phyloP scores from a whole-genome alignment of 2,113 vertebrate species.

The Caretta caretta region DNA sequence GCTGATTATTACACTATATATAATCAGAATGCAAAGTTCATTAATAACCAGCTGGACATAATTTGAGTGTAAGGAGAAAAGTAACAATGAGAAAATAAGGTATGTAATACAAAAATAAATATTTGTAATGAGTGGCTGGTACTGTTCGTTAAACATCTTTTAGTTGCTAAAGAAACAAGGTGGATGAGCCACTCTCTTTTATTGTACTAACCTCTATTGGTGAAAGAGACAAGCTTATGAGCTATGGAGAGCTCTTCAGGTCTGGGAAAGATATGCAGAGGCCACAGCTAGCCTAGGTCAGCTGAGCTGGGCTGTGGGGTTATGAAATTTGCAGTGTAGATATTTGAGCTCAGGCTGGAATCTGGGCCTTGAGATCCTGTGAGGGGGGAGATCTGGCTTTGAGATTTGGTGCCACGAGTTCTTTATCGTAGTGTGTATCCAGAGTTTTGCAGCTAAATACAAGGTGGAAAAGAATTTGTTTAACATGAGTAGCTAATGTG shows the following conservation, averaged over 20 bases:
- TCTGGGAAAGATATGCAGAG: background rate
- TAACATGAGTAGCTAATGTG: too few species aligned
- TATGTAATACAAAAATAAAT: background rate
- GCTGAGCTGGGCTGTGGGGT: background rate
- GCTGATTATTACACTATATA: background rate
- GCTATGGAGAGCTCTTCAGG: background rate
- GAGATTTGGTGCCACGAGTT: too few species aligned
- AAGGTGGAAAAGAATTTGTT: too few species aligned
- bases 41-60: background rate
- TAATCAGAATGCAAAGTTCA: background rate
- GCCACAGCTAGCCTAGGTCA: background rate
- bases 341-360: background rate
- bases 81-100: background rate
- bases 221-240: background rate
- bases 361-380: background rate
- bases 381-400: background rate
- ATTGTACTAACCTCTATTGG: background rate
- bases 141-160: background rate
- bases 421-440: too few species aligned
- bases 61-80: background rate
- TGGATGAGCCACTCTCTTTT: background rate
- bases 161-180: background rate
- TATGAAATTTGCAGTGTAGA: background rate
- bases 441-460: too few species aligned
- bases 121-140: background rate